Percentiles rank a stretch among this genome's conserved stretches.
phyloP scores from a whole-genome alignment of 2,797 vertebrate species.

The Centroberyx gerrardi region DNA sequence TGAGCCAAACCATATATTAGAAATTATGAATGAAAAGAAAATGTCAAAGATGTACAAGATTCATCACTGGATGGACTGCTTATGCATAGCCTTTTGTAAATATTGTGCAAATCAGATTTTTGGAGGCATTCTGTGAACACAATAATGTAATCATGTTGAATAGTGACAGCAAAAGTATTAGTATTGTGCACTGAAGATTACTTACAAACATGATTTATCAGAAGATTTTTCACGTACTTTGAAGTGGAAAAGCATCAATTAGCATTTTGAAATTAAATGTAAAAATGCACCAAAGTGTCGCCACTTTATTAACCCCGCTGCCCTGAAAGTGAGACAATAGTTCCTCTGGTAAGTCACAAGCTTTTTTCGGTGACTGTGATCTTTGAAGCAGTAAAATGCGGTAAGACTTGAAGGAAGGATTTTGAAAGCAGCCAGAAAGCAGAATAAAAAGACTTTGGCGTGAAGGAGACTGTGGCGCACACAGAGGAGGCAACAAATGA shows the following conservation, averaged over 20 bases:
- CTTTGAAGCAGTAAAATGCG: slow-evolving; percentile 46
- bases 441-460: slow-evolving; percentile 25
- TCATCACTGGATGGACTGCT: not conserved
- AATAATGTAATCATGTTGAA: too few relatives aligned
- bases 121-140: too few relatives aligned
- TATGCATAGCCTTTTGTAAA: too few relatives aligned
- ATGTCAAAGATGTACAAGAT: too few relatives aligned
- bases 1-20: too few relatives aligned
- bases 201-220: not conserved
- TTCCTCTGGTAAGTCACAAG: slow-evolving; percentile 46
- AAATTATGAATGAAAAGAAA: too few relatives aligned
- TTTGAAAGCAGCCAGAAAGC: slow-evolving; percentile 50
- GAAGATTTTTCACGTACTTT: not conserved
- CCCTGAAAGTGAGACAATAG: slow-evolving; percentile 27
- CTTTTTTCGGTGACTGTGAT: slow-evolving; percentile 39
- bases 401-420: slow-evolving; percentile 60
- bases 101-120: too few relatives aligned
- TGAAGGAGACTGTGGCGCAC: not conserved
- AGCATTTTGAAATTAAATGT: slow-evolving; percentile 15
- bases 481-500: slow-evolving; percentile 51
- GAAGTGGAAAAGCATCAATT: slow-evolving; percentile 19
- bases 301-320: slow-evolving; percentile 32
- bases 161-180: not conserved
- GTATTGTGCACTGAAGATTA: not conserved
- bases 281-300: too few relatives aligned